Evolutionary conservation across 2,113 vertebrate species (phyloP).

Genomic region (Colinus virginianus): DNA sequence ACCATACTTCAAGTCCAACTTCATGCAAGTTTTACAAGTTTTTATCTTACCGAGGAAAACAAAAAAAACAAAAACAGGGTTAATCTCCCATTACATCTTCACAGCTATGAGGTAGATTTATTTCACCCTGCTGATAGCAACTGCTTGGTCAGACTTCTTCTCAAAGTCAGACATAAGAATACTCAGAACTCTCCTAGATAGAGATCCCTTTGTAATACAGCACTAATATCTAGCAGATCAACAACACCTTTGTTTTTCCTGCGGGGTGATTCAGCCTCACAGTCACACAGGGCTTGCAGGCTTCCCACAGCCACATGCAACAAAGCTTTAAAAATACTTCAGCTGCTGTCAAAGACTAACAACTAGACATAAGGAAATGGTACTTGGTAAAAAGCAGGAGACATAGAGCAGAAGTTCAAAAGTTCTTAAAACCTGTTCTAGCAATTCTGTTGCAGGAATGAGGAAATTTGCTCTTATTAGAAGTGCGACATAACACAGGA

Average conservation of each 20-base stretch:
- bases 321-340: slow-evolving; percentile 12
- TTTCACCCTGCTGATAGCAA: background rate
- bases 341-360: background rate
- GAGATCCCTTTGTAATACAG: background rate
- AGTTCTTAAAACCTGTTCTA: slow-evolving; percentile 1
- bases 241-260: background rate
- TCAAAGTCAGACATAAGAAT: background rate
- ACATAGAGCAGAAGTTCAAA: slow-evolving; percentile 4
- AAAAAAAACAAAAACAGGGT: background rate
- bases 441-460: slow-evolving; percentile 6
- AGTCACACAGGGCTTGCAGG: background rate
- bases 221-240: background rate
- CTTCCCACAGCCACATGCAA: background rate
- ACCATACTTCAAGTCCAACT: background rate
- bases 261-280: background rate
- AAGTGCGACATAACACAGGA: background rate
- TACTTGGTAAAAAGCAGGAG: background rate
- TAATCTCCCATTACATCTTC: background rate
- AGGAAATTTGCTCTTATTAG: slow-evolving; percentile 18
- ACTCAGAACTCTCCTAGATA: background rate
- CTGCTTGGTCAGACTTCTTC: background rate
- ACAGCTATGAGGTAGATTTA: background rate
- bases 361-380: background rate
- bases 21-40: background rate
- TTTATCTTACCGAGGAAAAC: background rate